phyloP scores from a whole-genome alignment of 2,113 vertebrate species.

The Naja naja region DNA sequence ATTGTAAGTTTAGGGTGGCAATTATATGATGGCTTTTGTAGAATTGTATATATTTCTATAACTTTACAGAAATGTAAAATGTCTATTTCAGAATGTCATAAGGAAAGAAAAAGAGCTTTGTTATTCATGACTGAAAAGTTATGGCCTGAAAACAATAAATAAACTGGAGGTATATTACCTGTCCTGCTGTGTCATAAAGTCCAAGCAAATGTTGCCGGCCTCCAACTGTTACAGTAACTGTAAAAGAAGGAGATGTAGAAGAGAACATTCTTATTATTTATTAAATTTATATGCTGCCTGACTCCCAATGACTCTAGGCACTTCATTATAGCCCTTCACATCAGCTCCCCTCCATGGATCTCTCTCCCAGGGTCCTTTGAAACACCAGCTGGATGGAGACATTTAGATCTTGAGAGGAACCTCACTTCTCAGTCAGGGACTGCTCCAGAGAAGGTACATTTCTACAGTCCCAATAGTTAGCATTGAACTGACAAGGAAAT shows the following conservation, averaged over 20 bases:
- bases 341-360: background rate
- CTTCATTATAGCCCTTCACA: background rate
- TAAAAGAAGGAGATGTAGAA: slow-evolving; percentile 31
- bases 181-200: slow-evolving; percentile 87
- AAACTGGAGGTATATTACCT: slow-evolving; percentile 71
- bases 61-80: background rate
- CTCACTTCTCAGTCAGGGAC: background rate
- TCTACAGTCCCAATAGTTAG: background rate
- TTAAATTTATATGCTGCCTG: background rate
- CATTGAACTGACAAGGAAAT: background rate
- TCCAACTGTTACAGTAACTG: slow-evolving; percentile 86
- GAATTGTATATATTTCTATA: background rate
- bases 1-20: background rate
- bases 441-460: background rate
- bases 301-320: background rate
- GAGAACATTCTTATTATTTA: background rate
- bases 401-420: background rate
- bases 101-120: background rate
- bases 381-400: background rate
- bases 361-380: background rate
- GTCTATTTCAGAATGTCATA: background rate
- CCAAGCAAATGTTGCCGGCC: slow-evolving; percentile 85
- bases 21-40: background rate
- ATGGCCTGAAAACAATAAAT: background rate
- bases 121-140: background rate